Conservation (phyloP, 35 echinoderm and acorn worm species). For the Heliocidaris erythrogramma region DNA sequence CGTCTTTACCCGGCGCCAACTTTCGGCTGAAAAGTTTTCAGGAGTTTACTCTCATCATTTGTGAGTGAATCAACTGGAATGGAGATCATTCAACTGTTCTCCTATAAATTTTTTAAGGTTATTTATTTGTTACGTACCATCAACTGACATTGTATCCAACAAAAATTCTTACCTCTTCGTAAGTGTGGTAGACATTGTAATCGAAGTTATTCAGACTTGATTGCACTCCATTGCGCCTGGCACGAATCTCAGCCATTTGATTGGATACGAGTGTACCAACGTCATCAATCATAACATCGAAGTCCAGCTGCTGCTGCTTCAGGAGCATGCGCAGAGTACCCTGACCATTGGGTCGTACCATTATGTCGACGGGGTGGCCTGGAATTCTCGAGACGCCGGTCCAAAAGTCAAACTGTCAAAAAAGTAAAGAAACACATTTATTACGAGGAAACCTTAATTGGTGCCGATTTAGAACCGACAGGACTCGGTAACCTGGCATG, state of each 20-base stretch:
- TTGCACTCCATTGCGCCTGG: neutral
- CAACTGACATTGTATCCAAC: too few relatives aligned
- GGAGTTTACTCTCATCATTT: too few relatives aligned
- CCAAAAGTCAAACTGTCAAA: conserved; percentile 84
- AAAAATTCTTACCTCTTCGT: conserved; percentile 60
- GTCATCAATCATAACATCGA: conserved; percentile 67
- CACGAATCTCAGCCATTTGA: conserved; percentile 10
- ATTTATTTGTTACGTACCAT: too few relatives aligned
- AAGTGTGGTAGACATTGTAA: conserved; percentile 78
- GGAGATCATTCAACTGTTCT: too few relatives aligned
- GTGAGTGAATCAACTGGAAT: too few relatives aligned
- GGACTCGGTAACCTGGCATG: too few relatives aligned
- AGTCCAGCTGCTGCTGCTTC: conserved; percentile 36
- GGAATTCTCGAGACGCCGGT: conserved; percentile 17
- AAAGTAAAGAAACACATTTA: too few relatives aligned
- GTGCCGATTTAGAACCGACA: too few relatives aligned
- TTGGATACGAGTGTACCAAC: conserved; percentile 57
- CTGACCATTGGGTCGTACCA: conserved; percentile 49
- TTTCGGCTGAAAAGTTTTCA: too few relatives aligned
- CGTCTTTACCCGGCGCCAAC: too few relatives aligned
- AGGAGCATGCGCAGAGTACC: conserved; percentile 46
- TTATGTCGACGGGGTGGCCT: conserved; percentile 69
- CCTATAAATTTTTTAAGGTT: too few relatives aligned
- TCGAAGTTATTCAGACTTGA: conserved; percentile 57
- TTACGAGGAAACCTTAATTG: neutral